These are phyloP conservation scores for Tetragonula clypearis DNA, from an alignment of 1,140 invertebrate genomes.

Conservation along the genomic window DNA sequence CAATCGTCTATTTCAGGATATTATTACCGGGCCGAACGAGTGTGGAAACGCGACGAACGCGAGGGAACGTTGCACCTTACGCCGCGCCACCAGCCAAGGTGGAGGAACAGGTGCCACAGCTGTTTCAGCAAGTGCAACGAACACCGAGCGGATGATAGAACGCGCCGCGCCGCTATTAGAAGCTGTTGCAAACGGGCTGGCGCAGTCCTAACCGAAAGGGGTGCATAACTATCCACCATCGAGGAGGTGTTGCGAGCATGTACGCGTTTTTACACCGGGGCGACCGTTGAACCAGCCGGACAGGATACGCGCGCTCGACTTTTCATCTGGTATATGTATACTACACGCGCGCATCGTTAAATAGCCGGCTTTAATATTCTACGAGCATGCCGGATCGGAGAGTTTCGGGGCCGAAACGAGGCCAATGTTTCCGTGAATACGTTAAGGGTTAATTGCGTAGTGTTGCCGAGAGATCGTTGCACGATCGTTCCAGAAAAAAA, in stretches of 20 bases:
- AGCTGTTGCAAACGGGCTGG: slow-evolving; percentile 67
- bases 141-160: slow-evolving; percentile 64
- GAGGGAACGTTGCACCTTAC: slow-evolving; percentile 77
- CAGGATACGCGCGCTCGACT: slow-evolving; percentile 57
- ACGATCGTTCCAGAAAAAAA: not conserved
- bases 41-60: slow-evolving; percentile 51
- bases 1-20: slow-evolving; percentile 68
- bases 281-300: slow-evolving; percentile 73
- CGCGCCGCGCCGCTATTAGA: slow-evolving; percentile 72
- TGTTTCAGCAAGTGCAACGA: slow-evolving; percentile 78
- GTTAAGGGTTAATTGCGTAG: slow-evolving; percentile 33
- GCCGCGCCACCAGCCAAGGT: slow-evolving; percentile 19
- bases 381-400: slow-evolving; percentile 2
- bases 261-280: slow-evolving; percentile 48
- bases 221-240: slow-evolving; percentile 73
- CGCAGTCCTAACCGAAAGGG: slow-evolving; percentile 62
- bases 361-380: slow-evolving; percentile 41
- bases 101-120: slow-evolving; percentile 78
- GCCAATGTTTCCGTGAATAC: slow-evolving; percentile 40
- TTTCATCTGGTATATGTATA: slow-evolving; percentile 31
- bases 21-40: slow-evolving; percentile 63
- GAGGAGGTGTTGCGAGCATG: slow-evolving; percentile 60
- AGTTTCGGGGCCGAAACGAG: slow-evolving; percentile 31
- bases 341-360: slow-evolving; percentile 11
- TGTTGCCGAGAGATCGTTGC: not conserved